Evolutionary conservation across 2,113 vertebrate genomes (phyloP), one percentile per base, ranked within the genome.

Genomic region (Xiphophorus hellerii): DNA sequence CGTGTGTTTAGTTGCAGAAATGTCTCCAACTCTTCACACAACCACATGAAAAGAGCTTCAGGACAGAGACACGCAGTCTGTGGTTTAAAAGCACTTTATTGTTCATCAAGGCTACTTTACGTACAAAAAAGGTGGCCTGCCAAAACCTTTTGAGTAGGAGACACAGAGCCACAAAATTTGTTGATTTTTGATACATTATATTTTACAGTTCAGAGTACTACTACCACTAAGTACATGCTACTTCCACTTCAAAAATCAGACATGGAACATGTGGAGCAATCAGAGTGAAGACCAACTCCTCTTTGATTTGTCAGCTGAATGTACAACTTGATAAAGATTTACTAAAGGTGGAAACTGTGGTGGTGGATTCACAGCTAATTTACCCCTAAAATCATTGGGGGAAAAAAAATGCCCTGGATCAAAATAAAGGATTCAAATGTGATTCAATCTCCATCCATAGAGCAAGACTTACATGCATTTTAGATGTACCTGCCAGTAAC

Each of bases 21-120:
- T n/a, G 51, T 58, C 25, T 58, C 63, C 29, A 60, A 29, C 48
- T 61, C n/a, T 58, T 69, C 48, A 69, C 20, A 64, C 37, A 54
- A 35, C 58, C 44, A 63, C 75, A 78, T 28, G 11, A 42, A 13
- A 37, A 37, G 28, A 68, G 15, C 27, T 8, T 42, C 30, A 65
- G 54, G 35, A 73, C 62, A 67, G 20, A 78, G 74, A 48, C 42
- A 28, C 74, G 69, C 82, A 87, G 66, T 37, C 37, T n/a, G 92
- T 95, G 95, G 96, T 97, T 97, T 98, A 97, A 99, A 97, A 98
- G 98, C 97, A 97, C 96, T 99, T 99, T 99, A 98, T 99, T 99
- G 97, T 97, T 99, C 97, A 97, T 98, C 95, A 96, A 98, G 97
- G 97, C 97, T 99, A 98, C 96, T 97, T 97, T 95, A 97, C 97